phyloP scores from a whole-genome alignment of 2,888 invertebrate genomes.

The Pardosa pseudoannulata region DNA sequence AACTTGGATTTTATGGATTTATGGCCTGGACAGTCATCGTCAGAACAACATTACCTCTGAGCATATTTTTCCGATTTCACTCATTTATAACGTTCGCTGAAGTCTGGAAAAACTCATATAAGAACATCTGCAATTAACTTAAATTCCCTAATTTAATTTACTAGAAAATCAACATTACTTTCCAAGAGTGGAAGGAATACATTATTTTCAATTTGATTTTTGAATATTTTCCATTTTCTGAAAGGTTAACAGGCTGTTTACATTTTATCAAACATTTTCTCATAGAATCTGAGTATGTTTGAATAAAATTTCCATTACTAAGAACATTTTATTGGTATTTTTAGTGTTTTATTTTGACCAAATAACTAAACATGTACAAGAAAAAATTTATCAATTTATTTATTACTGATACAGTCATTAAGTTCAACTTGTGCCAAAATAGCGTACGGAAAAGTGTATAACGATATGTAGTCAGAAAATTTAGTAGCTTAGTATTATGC shows the following conservation, averaged over 20 bases:
- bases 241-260: background rate
- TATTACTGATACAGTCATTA: background rate
- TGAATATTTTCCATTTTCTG: too few relatives aligned
- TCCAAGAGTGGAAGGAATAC: too few relatives aligned
- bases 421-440: constrained; percentile 58
- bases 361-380: too few relatives aligned
- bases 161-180: too few relatives aligned
- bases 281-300: too few relatives aligned
- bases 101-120: constrained; percentile 89
- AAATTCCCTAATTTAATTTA: background rate
- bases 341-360: too few relatives aligned
- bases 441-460: constrained; percentile 18
- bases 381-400: background rate
- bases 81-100: constrained; percentile 95
- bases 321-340: background rate
- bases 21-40: constrained; percentile 95
- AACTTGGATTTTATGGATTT: constrained; percentile 92
- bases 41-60: constrained; percentile 93
- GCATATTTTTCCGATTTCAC: constrained; percentile 97
- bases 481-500: constrained; percentile 40
- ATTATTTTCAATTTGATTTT: background rate
- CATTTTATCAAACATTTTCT: background rate
- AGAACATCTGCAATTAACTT: constrained; percentile 62
- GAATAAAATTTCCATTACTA: background rate
- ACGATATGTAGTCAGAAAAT: constrained; percentile 48